A percentile compares a stretch with the other conserved stretches of the same genome.
phyloP scores from a whole-genome alignment of 2,888 invertebrate genomes.

The Cataglyphis rosenhaueri region DNA sequence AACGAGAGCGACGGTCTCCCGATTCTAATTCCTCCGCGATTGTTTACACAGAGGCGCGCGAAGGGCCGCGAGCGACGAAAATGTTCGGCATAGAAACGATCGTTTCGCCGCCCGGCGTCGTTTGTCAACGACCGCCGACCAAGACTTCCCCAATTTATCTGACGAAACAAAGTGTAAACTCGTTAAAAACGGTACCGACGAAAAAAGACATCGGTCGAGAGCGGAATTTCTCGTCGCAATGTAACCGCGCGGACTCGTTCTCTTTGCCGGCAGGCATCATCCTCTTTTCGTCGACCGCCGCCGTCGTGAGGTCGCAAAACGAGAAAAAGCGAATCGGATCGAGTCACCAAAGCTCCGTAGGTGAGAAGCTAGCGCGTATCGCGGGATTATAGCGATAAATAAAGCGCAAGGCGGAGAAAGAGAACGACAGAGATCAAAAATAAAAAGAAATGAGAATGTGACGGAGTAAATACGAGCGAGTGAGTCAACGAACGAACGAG shows the following conservation, averaged over 20 bases:
- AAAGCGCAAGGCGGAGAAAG: slow-evolving; percentile 41
- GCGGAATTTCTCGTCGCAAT: slow-evolving; percentile 16
- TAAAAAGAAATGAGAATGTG: slow-evolving; percentile 32
- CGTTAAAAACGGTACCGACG: slow-evolving; percentile 35
- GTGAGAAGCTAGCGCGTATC: slow-evolving; percentile 59
- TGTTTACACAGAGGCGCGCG: slow-evolving; percentile 61
- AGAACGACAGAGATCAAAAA: slow-evolving; percentile 35
- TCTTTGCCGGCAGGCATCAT: slow-evolving; percentile 8
- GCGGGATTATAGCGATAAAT: slow-evolving; percentile 73
- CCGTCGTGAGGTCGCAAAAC: slow-evolving; percentile 9
- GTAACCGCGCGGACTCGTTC: slow-evolving; percentile 1
- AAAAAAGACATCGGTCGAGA: slow-evolving; percentile 22
- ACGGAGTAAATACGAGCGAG: slow-evolving; percentile 38
- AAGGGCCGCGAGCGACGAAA: slow-evolving; percentile 49
- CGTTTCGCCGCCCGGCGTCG: slow-evolving; percentile 58
- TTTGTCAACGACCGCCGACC: slow-evolving; percentile 57
- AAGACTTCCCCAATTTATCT: slow-evolving; percentile 14
- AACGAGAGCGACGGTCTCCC: not conserved
- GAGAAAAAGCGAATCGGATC: not conserved
- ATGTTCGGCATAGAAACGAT: slow-evolving; percentile 43
- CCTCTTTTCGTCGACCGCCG: slow-evolving; percentile 20
- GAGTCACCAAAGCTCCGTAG: slow-evolving; percentile 46
- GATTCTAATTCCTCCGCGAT: slow-evolving; percentile 58
- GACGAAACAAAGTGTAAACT: slow-evolving; percentile 7
- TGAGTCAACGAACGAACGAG: slow-evolving; percentile 61